Conservation (phyloP, 2,113 vertebrate genomes). For the Platichthys flesus region DNA sequence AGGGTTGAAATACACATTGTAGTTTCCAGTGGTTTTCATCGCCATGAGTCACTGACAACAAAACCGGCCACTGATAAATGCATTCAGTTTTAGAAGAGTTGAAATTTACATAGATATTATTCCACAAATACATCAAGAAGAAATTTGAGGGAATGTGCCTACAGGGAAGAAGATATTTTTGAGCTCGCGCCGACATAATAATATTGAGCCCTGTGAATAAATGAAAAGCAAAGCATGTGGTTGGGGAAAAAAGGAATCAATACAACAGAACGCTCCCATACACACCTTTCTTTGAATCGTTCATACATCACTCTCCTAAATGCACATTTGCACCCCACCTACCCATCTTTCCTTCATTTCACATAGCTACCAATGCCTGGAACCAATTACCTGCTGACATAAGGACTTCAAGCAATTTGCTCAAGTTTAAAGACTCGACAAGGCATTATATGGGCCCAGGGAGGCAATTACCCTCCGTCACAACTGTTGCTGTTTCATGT, state of each 20-base stretch:
- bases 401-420: constrained; percentile 81
- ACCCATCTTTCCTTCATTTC: constrained; percentile 65
- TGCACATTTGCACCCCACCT: constrained; percentile 42
- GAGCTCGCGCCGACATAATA: constrained; percentile 20
- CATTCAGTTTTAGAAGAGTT: neutral
- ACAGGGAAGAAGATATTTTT: constrained; percentile 25
- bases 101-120: constrained; percentile 26
- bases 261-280: constrained; percentile 30
- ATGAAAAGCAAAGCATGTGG: constrained; percentile 44
- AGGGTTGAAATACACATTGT: neutral
- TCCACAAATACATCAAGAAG: constrained; percentile 19
- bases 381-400: constrained; percentile 83
- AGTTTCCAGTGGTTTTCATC: neutral
- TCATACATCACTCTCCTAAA: constrained; percentile 42
- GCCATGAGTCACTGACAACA: neutral
- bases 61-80: neutral
- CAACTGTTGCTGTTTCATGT: constrained; percentile 83
- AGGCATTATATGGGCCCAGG: constrained; percentile 77
- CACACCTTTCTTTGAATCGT: constrained; percentile 43
- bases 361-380: constrained; percentile 75
- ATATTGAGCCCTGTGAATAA: constrained; percentile 42
- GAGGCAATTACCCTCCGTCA: constrained; percentile 82
- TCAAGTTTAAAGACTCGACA: constrained; percentile 79
- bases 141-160: constrained; percentile 27
- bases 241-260: constrained; percentile 46